phyloP scores from a whole-genome alignment of 2,113 vertebrate species.

The Rhinopomastus cyanomelas region DNA sequence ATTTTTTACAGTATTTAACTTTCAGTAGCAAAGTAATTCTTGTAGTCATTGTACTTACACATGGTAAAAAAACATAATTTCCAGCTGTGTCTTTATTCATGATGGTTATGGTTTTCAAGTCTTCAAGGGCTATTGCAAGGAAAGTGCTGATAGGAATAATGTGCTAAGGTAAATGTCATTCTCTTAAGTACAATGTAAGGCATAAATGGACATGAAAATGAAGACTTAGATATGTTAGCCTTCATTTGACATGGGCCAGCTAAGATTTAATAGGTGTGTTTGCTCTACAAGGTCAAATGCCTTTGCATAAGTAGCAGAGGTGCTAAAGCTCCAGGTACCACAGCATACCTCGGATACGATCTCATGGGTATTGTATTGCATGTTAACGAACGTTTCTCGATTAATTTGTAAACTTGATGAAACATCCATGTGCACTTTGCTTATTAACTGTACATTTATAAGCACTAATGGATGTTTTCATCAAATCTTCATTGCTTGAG shows the following conservation, averaged over 20 bases:
- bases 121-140: slow-evolving; percentile 43
- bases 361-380: background rate
- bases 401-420: slow-evolving; percentile 14
- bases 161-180: slow-evolving; percentile 28
- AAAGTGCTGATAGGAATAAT: slow-evolving; percentile 10
- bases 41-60: no score
- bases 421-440: background rate
- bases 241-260: background rate
- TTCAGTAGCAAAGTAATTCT: background rate
- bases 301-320: background rate
- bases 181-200: slow-evolving; percentile 48
- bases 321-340: background rate
- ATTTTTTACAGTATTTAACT: background rate
- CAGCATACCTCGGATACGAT: background rate
- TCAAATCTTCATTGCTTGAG: slow-evolving; percentile 26
- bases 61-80: no score
- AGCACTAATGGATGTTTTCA: slow-evolving; percentile 43
- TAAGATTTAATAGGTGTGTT: background rate
- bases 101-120: slow-evolving; percentile 39
- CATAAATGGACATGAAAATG: slow-evolving; percentile 22
- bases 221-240: slow-evolving; percentile 2
- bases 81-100: background rate
- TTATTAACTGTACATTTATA: background rate
- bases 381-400: background rate
- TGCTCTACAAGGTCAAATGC: background rate